Conservation (phyloP, 2,888 invertebrate genomes). For the Anthophora plumipes region DNA sequence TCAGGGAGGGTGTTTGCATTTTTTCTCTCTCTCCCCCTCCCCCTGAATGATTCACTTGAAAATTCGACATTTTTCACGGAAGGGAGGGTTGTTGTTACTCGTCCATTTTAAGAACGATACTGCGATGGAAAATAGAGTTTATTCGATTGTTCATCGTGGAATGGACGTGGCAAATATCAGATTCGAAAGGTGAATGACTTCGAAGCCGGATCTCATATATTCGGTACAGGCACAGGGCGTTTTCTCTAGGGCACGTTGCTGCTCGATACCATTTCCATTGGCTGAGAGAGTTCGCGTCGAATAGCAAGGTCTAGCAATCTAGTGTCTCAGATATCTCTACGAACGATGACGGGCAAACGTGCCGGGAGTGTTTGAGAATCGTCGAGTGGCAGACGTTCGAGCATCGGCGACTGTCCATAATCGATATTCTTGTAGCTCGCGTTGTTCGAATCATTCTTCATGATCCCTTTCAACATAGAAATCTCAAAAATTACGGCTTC, state of each 20-base stretch:
- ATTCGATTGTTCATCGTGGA: neutral
- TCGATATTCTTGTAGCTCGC: conserved; percentile 65
- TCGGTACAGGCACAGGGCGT: conserved; percentile 19
- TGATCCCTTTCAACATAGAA: too few species aligned
- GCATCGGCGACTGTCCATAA: conserved; percentile 48
- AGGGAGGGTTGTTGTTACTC: too few species aligned
- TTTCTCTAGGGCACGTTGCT: conserved; percentile 28
- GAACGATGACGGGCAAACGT: conserved; percentile 62
- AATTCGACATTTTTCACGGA: neutral
- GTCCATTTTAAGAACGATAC: neutral
- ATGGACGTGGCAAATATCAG: neutral
- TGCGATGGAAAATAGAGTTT: neutral
- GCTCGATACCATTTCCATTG: conserved; percentile 21
- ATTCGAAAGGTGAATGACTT: conserved; percentile 1
- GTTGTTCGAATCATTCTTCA: conserved; percentile 8
- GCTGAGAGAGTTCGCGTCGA: conserved; percentile 39
- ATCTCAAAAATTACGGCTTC: too few species aligned
- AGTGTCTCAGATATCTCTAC: conserved; percentile 62
- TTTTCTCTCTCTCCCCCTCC: neutral
- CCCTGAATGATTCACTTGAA: neutral
- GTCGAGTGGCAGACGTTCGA: conserved; percentile 55
- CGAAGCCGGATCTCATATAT: conserved; percentile 1
- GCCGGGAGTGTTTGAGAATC: conserved; percentile 73
- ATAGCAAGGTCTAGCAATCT: conserved; percentile 56
- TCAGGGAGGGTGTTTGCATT: neutral